phyloP scores from a whole-genome alignment of 2,113 vertebrate species.

The Clupea harengus region DNA sequence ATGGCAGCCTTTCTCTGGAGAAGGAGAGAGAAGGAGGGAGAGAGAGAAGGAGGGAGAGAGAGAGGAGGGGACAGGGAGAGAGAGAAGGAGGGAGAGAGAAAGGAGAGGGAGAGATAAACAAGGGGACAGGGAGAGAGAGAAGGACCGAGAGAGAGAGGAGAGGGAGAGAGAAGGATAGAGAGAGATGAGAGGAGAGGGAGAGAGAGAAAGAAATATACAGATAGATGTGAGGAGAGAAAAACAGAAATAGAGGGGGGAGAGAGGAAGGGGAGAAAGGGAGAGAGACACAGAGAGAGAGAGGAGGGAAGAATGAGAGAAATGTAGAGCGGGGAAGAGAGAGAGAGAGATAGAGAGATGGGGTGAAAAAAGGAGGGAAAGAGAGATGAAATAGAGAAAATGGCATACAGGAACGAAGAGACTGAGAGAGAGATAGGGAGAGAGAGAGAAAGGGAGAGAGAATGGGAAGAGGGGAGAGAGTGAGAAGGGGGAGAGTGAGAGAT shows the following conservation, averaged over 20 bases:
- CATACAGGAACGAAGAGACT: not conserved
- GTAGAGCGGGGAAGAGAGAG: not conserved
- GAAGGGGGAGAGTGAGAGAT: too few relatives aligned
- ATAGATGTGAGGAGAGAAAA: too few relatives aligned
- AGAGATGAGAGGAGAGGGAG: not conserved
- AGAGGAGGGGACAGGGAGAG: too few relatives aligned
- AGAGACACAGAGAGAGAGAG: not conserved
- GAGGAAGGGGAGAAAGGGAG: too few relatives aligned
- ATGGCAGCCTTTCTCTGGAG: not conserved
- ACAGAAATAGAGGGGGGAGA: too few relatives aligned
- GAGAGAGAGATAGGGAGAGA: not conserved
- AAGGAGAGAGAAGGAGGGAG: not conserved
- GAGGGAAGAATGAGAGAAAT: not conserved
- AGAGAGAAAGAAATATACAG: not conserved
- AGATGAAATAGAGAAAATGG: not conserved
- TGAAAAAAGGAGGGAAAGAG: not conserved
- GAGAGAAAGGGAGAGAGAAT: too few relatives aligned
- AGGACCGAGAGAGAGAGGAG: constrained; percentile 36
- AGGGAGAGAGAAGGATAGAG: constrained; percentile 19
- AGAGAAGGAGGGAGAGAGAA: not conserved
- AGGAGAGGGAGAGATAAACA: not conserved
- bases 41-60: not conserved
- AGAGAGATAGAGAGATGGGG: not conserved
- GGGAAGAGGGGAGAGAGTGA: not conserved
- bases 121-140: not conserved